phyloP scores from a whole-genome alignment of 2,888 invertebrate species.

The Acleris literana region DNA sequence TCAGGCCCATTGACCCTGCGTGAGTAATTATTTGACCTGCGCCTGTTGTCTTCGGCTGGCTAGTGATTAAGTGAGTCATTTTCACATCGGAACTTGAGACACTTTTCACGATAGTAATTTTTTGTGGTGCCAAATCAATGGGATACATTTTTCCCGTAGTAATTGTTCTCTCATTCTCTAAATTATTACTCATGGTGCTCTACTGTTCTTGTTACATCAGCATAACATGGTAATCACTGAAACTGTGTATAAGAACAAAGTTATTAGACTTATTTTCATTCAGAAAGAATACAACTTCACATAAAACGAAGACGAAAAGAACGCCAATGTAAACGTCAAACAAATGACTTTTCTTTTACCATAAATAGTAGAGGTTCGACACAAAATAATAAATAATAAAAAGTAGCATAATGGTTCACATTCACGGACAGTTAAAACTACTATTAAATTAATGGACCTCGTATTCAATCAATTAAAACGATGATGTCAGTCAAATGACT shows the following conservation, averaged over 20 bases:
- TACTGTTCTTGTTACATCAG: conserved; percentile 8
- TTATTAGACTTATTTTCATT: conserved; percentile 27
- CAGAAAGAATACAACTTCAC: conserved; percentile 27
- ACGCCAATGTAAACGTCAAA: conserved; percentile 36
- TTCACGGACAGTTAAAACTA: no score
- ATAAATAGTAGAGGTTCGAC: conserved; percentile 5
- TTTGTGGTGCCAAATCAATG: conserved; percentile 80
- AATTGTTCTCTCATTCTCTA: conserved; percentile 82
- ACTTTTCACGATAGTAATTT: conserved; percentile 79
- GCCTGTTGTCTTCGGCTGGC: conserved; percentile 66
- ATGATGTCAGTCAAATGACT: no score
- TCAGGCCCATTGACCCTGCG: conserved; percentile 66
- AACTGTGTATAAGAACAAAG: conserved; percentile 1
- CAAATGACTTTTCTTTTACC: conserved; percentile 28
- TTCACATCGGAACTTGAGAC: conserved; percentile 74
- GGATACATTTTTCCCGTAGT: conserved; percentile 83
- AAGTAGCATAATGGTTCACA: no score
- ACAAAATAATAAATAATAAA: no score
- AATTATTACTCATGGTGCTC: conserved; percentile 74
- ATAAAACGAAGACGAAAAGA: conserved; percentile 35
- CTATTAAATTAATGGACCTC: no score
- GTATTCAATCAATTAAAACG: no score
- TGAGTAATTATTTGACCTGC: conserved; percentile 72
- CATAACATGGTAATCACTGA: conserved; percentile 20
- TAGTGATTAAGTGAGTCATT: conserved; percentile 76